Conservation (phyloP, 2,888 invertebrate genomes). For the Liodrosophila aerea region DNA sequence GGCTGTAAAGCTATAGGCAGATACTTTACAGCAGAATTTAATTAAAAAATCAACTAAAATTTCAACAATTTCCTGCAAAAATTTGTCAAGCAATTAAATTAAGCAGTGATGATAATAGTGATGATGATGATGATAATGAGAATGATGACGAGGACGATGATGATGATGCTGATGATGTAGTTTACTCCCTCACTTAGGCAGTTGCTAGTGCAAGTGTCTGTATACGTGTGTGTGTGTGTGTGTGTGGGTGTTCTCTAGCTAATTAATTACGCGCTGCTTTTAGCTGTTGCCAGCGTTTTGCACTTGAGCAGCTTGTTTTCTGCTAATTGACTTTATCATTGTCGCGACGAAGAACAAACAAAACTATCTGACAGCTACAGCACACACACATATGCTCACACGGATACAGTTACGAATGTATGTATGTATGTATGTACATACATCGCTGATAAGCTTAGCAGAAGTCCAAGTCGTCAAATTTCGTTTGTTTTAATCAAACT, state of each 20-base stretch:
- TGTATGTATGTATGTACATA: too few relatives aligned
- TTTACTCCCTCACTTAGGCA: too few relatives aligned
- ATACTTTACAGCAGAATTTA: background rate
- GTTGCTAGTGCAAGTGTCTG: background rate
- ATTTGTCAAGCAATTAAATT: too few relatives aligned
- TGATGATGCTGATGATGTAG: slow-evolving; percentile 19
- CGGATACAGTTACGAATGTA: too few relatives aligned
- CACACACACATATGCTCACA: slow-evolving; percentile 1
- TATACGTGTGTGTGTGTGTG: background rate
- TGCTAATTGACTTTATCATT: slow-evolving; percentile 73
- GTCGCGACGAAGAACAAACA: slow-evolving; percentile 65
- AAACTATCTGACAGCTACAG: slow-evolving; percentile 61
- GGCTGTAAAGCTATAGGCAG: background rate
- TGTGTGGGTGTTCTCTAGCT: slow-evolving; percentile 32
- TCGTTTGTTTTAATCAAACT: slow-evolving; percentile 1
- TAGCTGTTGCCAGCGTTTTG: slow-evolving; percentile 40
- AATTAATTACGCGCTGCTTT: slow-evolving; percentile 59
- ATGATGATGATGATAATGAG: background rate
- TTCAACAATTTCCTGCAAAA: too few relatives aligned
- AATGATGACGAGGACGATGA: background rate
- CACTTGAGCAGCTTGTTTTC: slow-evolving; percentile 59
- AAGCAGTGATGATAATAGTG: too few relatives aligned
- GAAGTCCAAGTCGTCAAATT: slow-evolving; percentile 6
- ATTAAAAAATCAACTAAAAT: background rate
- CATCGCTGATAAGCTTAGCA: slow-evolving; percentile 24